Evolutionary conservation across 2,888 invertebrate genomes (phyloP).

Genomic region (Auanema freiburgensis): DNA sequence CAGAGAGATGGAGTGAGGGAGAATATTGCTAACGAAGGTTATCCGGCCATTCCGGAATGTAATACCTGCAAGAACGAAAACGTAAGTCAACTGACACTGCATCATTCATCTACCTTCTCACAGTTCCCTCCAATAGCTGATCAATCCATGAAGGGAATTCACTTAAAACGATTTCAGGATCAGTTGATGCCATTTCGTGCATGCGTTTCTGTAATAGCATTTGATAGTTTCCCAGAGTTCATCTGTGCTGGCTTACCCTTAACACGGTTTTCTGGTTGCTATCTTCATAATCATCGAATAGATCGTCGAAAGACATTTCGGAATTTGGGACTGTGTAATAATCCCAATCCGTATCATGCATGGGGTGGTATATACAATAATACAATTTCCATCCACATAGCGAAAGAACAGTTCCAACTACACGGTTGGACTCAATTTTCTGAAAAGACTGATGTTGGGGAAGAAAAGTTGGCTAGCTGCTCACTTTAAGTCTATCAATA

Average conservation of each 20-base stretch:
- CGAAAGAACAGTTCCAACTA: conserved; percentile 91
- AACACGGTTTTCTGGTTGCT: no score
- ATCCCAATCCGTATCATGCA: conserved; percentile 68
- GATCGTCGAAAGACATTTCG: no score
- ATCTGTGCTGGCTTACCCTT: no score
- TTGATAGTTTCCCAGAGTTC: no score
- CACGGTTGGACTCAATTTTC: conserved; percentile 89
- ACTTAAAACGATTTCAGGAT: conserved; percentile 75
- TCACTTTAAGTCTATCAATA: conserved; percentile 39
- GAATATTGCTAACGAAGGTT: conserved; percentile 38
- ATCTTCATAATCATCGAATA: no score
- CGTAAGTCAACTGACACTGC: neutral
- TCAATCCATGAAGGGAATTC: conserved; percentile 95
- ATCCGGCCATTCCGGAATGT: conserved; percentile 91
- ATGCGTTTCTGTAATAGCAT: no score
- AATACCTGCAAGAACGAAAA: conserved; percentile 73
- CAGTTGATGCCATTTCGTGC: neutral
- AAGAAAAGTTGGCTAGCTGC: neutral
- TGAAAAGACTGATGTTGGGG: conserved; percentile 22
- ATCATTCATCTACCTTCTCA: conserved; percentile 69
- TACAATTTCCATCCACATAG: conserved; percentile 95
- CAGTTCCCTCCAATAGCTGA: conserved; percentile 90
- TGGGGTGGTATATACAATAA: conserved; percentile 97
- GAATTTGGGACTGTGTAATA: no score
- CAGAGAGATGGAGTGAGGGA: neutral